Evolutionary conservation across 2,888 invertebrate species (phyloP).

Genomic region (Agriotes lineatus): DNA sequence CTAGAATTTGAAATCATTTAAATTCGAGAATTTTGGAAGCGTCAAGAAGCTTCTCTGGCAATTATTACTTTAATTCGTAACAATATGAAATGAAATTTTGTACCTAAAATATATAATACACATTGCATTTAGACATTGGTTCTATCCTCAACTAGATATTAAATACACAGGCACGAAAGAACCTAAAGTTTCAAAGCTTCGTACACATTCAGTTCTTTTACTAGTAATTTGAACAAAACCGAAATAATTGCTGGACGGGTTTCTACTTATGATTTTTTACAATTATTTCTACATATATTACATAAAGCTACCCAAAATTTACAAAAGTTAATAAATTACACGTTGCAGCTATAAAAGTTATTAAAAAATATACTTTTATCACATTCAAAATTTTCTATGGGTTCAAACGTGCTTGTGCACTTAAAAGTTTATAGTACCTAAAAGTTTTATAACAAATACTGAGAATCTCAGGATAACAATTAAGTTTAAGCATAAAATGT

Average conservation of each 20-base stretch:
- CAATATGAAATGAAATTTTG: constrained; percentile 19
- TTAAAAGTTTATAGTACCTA: constrained; percentile 40
- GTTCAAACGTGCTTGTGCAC: constrained; percentile 51
- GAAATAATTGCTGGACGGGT: constrained; percentile 34
- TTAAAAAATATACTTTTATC: constrained; percentile 47
- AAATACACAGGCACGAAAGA: constrained; percentile 41
- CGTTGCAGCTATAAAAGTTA: constrained; percentile 35
- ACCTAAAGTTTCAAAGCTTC: constrained; percentile 24
- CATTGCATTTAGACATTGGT: constrained; percentile 39
- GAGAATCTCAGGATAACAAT: constrained; percentile 55
- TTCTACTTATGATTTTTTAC: constrained; percentile 34
- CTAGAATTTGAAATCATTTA: constrained; percentile 3
- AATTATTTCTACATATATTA: constrained; percentile 25
- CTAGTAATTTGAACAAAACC: neutral
- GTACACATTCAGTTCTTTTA: constrained; percentile 14
- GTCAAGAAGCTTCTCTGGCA: neutral
- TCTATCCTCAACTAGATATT: constrained; percentile 32
- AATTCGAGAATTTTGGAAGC: neutral
- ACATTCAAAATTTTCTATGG: constrained; percentile 39
- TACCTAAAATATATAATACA: constrained; percentile 40
- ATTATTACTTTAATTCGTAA: constrained; percentile 10
- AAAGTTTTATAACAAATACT: constrained; percentile 52
- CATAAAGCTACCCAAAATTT: constrained; percentile 19
- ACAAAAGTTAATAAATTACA: constrained; percentile 26
- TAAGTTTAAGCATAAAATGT: constrained; percentile 56